Percentiles rank a stretch among this genome's conserved stretches.
Evolutionary conservation across 2,797 vertebrate genomes (phyloP).

Genomic region (Spatula clypeata): DNA sequence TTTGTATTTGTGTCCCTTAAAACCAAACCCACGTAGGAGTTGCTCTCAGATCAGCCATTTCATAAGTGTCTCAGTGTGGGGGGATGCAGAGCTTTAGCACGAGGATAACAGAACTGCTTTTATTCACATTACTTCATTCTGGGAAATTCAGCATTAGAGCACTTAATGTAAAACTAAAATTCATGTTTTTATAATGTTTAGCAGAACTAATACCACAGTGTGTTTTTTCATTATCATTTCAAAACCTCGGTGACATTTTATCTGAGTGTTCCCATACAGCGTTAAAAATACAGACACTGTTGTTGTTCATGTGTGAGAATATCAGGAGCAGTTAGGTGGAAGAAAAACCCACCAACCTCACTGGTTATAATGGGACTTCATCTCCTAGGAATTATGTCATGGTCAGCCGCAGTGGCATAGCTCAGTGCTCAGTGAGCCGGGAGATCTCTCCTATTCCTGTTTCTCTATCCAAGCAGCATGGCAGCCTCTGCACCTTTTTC

Average conservation of each 20-base stretch:
- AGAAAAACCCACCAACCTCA: neutral
- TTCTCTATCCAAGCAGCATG: neutral
- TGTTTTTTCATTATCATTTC: slow-evolving; percentile 56
- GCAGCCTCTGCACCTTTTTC: neutral
- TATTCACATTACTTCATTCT: neutral
- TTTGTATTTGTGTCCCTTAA: neutral
- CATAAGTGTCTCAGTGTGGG: neutral
- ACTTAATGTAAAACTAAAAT: slow-evolving; percentile 37
- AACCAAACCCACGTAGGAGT: neutral
- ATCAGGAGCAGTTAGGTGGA: neutral
- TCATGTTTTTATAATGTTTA: neutral
- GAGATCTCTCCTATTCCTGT: neutral
- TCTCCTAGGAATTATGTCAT: neutral
- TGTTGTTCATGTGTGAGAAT: neutral
- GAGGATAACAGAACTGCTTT: neutral
- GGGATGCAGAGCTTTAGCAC: neutral
- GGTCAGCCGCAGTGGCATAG: neutral
- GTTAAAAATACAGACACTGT: neutral
- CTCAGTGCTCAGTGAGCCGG: neutral
- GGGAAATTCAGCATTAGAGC: slow-evolving; percentile 44
- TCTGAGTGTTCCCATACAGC: neutral
- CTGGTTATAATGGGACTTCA: neutral
- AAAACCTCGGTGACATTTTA: slow-evolving; percentile 14
- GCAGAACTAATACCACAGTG: slow-evolving; percentile 27
- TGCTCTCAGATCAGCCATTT: slow-evolving; percentile 18